Evolutionary conservation across 2,888 invertebrate genomes (phyloP).

Genomic region (Pyrgus malvae): DNA sequence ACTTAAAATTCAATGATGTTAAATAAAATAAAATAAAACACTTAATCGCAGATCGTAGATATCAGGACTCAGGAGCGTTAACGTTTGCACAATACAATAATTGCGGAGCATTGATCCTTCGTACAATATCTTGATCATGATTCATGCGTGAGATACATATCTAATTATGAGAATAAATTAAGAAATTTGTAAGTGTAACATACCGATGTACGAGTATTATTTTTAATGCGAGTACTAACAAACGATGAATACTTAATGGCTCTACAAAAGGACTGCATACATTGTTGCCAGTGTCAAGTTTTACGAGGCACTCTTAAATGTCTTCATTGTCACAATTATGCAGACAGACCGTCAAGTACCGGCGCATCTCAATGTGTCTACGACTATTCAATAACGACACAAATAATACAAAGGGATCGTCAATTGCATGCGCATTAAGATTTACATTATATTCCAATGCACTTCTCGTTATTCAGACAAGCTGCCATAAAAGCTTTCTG

Average conservation of each 20-base stretch:
- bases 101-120: conserved; percentile 2
- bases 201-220: conserved; percentile 6
- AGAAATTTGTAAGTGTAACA: conserved; percentile 13
- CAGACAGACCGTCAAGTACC: conserved; percentile 37
- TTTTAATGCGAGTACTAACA: conserved; percentile 44
- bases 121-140: neutral
- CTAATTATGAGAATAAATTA: conserved; percentile 38
- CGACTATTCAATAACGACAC: conserved; percentile 28
- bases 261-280: conserved; percentile 66
- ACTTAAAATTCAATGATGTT: no score
- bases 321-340: conserved; percentile 69
- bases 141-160: conserved; percentile 42
- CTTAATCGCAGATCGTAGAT: no score
- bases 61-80: no score
- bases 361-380: conserved; percentile 26
- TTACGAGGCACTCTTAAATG: conserved; percentile 73
- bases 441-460: conserved; percentile 34
- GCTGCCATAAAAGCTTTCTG: conserved; percentile 35
- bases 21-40: no score
- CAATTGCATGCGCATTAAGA: conserved; percentile 20
- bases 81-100: no score
- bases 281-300: conserved; percentile 66
- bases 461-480: conserved; percentile 33
- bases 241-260: conserved; percentile 67
- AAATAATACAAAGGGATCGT: conserved; percentile 25